Evolutionary conservation across 2,888 invertebrate species (phyloP).

Genomic region (Syritta pipiens): DNA sequence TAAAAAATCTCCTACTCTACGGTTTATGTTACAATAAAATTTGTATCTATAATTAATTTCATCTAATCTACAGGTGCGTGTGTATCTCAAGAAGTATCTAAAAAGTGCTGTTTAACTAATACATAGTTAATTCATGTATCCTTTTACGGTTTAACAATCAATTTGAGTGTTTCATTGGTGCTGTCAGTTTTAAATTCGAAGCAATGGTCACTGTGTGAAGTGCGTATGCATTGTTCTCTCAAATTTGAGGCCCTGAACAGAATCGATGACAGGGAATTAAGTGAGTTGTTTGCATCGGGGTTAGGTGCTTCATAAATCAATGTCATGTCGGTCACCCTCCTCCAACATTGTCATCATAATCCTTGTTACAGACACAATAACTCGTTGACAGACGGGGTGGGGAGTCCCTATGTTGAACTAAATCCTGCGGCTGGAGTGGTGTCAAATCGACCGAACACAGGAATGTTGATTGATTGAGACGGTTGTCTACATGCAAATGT

Average conservation of each 20-base stretch:
- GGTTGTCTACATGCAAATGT: background rate
- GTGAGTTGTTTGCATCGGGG: background rate
- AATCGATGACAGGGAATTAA: no score
- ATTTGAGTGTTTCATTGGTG: slow-evolving; percentile 57
- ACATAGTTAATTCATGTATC: background rate
- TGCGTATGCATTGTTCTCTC: no score
- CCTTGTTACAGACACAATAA: background rate
- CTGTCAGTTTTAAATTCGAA: slow-evolving; percentile 60
- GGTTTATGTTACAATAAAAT: background rate
- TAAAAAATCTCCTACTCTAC: slow-evolving; percentile 13
- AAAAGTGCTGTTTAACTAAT: slow-evolving; percentile 17
- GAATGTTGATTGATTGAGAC: slow-evolving; percentile 19
- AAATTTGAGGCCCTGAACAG: no score
- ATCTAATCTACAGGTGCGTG: slow-evolving; percentile 32
- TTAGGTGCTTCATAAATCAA: background rate
- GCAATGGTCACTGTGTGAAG: no score
- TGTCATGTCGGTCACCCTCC: background rate
- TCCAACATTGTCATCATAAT: background rate
- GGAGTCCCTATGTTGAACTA: background rate
- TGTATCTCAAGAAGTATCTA: slow-evolving; percentile 41
- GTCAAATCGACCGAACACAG: background rate
- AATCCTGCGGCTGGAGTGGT: background rate
- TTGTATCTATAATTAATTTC: background rate
- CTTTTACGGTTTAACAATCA: slow-evolving; percentile 31
- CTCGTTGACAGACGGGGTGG: no score